Base-by-base conservation (phyloP, 1,140 invertebrate genomes). In the Rhagoletis pomonella region DNA sequence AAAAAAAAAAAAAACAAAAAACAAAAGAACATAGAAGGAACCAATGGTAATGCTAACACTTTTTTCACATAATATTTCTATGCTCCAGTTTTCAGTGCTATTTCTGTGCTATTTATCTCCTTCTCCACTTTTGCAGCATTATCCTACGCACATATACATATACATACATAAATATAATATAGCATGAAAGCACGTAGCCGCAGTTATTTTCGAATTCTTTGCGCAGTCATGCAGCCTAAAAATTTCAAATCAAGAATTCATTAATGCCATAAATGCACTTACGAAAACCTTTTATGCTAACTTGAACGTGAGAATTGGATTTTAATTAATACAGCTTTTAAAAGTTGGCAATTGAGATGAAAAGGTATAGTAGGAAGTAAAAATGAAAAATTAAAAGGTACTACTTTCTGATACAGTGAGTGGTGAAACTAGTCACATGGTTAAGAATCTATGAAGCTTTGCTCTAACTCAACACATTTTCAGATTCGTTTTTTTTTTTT, bases 191-290 rank as follows among this genome's bases (percentile, higher is more conserved):
- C 67, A 73, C 67, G 67, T 73, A 73, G 42, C 17, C 67, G 42
- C 14, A 73, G 67, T 47, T 73, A 73, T 73, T 73, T 73, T 17
- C 67, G n/a, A 73, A 73, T 69, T 17, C 39, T 73, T 44, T n/a
- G 67, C 67, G 44, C 67, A 12, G 67, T 39, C 67, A 73, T 73
- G 67, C 42, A 73, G 10, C 12, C 42, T 47, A 42, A 4, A 47
- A 17, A 44, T 73, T 73, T 44, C 67, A 17, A 73, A 44, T 73
- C 67, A 73, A 3, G 1, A 17, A 73, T 73, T 73, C 67, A 73
- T 73, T 14, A 47, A 73, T 44, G 44, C 39, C 67, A n/a, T 42
- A 47, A 73, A 44, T 73, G 42, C 44, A 73, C 42, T 47, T 73
- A 73, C 12, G 17, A n/a, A 73, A 47, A 14, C 42, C 5, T 73